Conservation (phyloP, 1,140 invertebrate genomes). For the Pogonognathellus flavescens region DNA sequence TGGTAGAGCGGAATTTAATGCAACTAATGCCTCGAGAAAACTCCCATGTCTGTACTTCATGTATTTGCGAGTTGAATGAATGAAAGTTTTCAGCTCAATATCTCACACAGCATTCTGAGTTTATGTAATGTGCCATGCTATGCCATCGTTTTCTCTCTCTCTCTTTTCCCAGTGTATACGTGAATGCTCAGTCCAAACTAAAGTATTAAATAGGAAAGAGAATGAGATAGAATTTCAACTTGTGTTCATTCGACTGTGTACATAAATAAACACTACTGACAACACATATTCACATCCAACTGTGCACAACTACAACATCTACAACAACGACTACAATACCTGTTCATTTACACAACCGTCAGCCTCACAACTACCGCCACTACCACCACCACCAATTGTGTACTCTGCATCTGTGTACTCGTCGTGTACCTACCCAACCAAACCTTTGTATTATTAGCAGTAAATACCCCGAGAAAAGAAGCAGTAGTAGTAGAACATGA, state of each 20-base stretch:
- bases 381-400: background rate
- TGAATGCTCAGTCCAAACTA: too few species aligned
- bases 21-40: background rate
- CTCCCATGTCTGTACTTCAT: conserved; percentile 12
- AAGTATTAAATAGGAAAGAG: too few species aligned
- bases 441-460: background rate
- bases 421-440: background rate
- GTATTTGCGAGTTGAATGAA: background rate
- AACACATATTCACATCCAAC: too few species aligned
- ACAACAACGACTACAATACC: background rate
- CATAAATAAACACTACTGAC: too few species aligned
- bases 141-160: too few species aligned
- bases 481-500: background rate
- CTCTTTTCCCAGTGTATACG: too few species aligned
- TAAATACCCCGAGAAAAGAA: background rate
- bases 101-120: background rate
- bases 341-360: background rate
- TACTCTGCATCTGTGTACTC: background rate
- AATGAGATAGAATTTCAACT: too few species aligned
- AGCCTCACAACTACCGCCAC: background rate
- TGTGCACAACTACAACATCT: background rate
- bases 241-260: too few species aligned
- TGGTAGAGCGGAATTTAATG: too few species aligned
- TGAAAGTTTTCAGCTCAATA: conserved; percentile 1
- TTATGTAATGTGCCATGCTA: too few species aligned